Base-by-base conservation (phyloP, 2,888 invertebrate genomes). In the Chouioia cunea region DNA sequence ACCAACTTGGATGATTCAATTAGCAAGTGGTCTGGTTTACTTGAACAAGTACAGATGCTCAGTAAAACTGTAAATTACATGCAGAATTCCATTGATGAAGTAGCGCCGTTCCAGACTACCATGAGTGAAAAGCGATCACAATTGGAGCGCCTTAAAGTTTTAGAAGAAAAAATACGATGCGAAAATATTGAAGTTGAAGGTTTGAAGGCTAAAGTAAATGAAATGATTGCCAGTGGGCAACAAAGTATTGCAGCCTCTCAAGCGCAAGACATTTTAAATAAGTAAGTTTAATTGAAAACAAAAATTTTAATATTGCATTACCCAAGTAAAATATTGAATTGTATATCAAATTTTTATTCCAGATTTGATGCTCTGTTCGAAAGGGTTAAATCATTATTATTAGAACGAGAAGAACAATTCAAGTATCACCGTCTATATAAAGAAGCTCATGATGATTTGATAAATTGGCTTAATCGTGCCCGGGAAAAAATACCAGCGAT, bases 141-240 rank as follows among this genome's bases (percentile, higher is more conserved):
- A 80, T 86, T 97, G 44, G 96, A 96, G 80, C 91, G 93, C 77
- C 91, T 96, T 0, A 95, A 95, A 81, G 91, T 91, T 74, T 89
- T 95, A 0, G 96, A 96, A 85, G 96, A 96, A 81, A 96, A 94
- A 86, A 92, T 94, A 0, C 90, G 95, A 0, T 93, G 95, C 82
- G 96, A 97, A 80, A 94, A 95, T 78, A 91, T 95, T 69, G 97
- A 97, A 82, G 95, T 96, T 0, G 96, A 96, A 77, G 91, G 92
- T 43, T 84, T 97, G 14, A 95, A 94, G 83, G 87, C 90, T n/a
- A 94, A 95, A 83, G 93, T 95, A 1, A 89, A 90, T 22, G 96
- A 96, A 87, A 94, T 96, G 92, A 87, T 95, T 58, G 92, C 92
- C 2, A 94, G 92, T 79, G 94, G 95, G 6, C 94, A 95, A 80